Base-by-base conservation (phyloP, 1,140 invertebrate genomes). In the Eueides isabella region DNA sequence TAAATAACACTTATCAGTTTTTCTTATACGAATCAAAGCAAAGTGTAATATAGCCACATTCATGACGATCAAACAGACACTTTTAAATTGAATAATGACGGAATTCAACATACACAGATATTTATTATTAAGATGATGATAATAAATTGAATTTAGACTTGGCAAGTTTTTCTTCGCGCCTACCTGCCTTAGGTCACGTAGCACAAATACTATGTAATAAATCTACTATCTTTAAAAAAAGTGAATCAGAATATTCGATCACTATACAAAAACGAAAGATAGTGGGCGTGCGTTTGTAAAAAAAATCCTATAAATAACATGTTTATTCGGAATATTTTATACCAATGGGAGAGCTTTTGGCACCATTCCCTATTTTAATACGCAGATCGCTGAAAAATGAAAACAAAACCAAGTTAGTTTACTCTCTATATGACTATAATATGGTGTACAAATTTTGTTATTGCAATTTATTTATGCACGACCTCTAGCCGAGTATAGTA, bases 261-360 rank as follows among this genome's bases (percentile, higher is more conserved):
- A 55, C 23, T 23, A 55, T 23, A 11, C 19, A 55, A n/a, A 55
- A 55, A 55, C 48, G 48, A 71, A 63, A 67, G 41, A 55, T 14
- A 30, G 67, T 69, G 67, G 67, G 67, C 67, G 67, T 61, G 16
- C 14, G 48, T 62, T 72, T 67, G 65, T 72, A 72, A 67, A 72
- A 65, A 69, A 67, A 35, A 23, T 33, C 28, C 64, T 48, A 61
- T 63, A 69, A 74, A 74, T 77, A 77, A 74, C 71, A 65, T 71
- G 71, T 77, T 74, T 69, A 74, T 74, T 74, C 38, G 63, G 62
- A 73, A 78, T 80, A 80, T 76, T 79, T 77, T 68, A 67, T 81
- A 76, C 78, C 75, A 79, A 78, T 77, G 44, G 72, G 80, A 82
- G 81, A 79, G 79, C 61, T 74, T 77, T 88, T 88, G 85, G 85